Evolutionary conservation across 2,888 invertebrate species (phyloP).

Genomic region (Drosophila neotestacea): DNA sequence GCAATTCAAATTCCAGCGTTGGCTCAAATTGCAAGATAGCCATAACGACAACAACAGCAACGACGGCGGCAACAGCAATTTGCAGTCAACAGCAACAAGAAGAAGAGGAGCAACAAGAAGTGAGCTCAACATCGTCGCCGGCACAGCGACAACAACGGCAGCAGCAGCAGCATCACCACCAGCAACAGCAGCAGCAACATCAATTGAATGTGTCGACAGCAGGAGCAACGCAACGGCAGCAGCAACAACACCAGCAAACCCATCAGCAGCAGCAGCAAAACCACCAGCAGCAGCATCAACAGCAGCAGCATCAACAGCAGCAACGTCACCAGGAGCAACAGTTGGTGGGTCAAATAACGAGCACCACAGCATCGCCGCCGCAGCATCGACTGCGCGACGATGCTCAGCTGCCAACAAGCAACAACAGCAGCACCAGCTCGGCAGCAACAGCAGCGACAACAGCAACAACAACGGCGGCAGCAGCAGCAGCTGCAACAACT

Average conservation of each 20-base stretch:
- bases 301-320: slow-evolving; percentile 33
- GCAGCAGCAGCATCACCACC: slow-evolving; percentile 40
- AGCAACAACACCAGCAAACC: slow-evolving; percentile 35
- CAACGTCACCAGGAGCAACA: slow-evolving; percentile 47
- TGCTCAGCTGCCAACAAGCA: slow-evolving; percentile 64
- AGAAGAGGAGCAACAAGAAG: slow-evolving; percentile 46
- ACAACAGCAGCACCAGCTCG: slow-evolving; percentile 52
- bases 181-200: slow-evolving; percentile 14
- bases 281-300: slow-evolving; percentile 33
- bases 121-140: slow-evolving; percentile 62
- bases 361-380: slow-evolving; percentile 83
- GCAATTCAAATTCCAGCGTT: slow-evolving; percentile 38
- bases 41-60: slow-evolving; percentile 38
- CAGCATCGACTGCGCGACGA: slow-evolving; percentile 71
- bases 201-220: slow-evolving; percentile 65
- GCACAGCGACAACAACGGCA: slow-evolving; percentile 52
- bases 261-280: slow-evolving; percentile 49
- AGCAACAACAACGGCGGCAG: slow-evolving; percentile 55
- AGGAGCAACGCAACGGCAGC: slow-evolving; percentile 51
- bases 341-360: slow-evolving; percentile 82
- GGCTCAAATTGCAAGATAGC: slow-evolving; percentile 39
- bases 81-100: slow-evolving; percentile 24
- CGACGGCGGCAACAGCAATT: slow-evolving; percentile 12
- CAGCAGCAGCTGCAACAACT: slow-evolving; percentile 39
- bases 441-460: slow-evolving; percentile 41